These are phyloP conservation scores for Tichodroma muraria DNA, from an alignment of 2,113 vertebrate species.

Conservation along the genomic window DNA sequence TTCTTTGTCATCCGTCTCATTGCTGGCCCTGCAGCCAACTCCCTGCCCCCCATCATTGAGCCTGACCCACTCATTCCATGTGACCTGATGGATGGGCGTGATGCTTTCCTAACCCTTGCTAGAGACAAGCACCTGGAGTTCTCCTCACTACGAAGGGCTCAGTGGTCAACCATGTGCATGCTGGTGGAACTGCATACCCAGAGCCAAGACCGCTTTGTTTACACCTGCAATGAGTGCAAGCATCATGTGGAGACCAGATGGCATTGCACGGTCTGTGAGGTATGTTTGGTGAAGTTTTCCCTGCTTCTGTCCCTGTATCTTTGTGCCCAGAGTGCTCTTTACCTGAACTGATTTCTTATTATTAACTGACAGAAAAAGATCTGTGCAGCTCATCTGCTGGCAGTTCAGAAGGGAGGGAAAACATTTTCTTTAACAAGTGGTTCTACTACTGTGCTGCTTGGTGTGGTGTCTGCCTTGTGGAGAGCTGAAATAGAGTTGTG, in stretches of 20 bases:
- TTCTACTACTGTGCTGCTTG: neutral
- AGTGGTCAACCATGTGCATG: conserved; percentile 98
- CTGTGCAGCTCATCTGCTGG: neutral
- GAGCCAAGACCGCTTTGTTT: conserved; percentile 97
- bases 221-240: conserved; percentile 98
- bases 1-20: conserved; percentile 98
- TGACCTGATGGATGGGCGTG: conserved; percentile 97
- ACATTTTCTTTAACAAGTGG: rapidly evolving
- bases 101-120: conserved; percentile 94
- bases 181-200: conserved; percentile 96
- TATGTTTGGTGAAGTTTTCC: conserved; percentile 45
- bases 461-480: neutral
- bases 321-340: neutral
- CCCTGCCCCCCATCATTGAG: conserved; percentile 88
- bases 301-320: neutral
- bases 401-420: neutral
- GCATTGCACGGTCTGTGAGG: conserved; percentile 98
- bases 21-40: conserved; percentile 90
- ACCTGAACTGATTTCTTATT: neutral
- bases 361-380: neutral
- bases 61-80: conserved; percentile 91
- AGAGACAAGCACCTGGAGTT: conserved; percentile 98
- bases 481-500: neutral
- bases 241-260: conserved; percentile 95
- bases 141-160: conserved; percentile 88